Evolutionary conservation across 2,888 invertebrate genomes (phyloP), one percentile per base, ranked within the genome.

Genomic region (Molanna angustata): DNA sequence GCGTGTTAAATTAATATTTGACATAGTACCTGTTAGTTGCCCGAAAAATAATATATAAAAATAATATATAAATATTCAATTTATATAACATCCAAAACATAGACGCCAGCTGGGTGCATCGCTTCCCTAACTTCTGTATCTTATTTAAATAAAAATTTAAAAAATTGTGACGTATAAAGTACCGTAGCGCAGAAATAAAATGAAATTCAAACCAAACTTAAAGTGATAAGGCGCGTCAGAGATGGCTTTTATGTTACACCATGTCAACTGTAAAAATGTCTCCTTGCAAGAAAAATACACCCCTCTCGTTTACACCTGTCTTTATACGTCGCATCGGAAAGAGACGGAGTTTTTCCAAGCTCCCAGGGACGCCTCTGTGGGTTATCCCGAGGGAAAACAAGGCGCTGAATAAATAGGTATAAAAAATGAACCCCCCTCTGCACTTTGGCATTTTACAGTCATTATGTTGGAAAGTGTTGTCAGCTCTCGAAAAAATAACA

Each of bases 201-300:
- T 56, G 56, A 56, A 52, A 56, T 56, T 56, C 56, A 56, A 56
- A 52, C 49, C 56, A 49, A 52, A 52, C 49, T 52, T n/a, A 52
- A 56, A 52, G 56, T 52, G 52, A 52, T 49, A 56, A 52, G 56
- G 39, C 45, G 42, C 20, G 16, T 13, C 37, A 13, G 37, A 52
- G 52, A 35, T 39, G 48, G 39, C 39, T 55, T 55, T 51, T 52
- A 48, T 22, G 47, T 48, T 52, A 48, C 55, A 42, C 35, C 27
- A 20, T 27, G 39, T 37, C 13, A 17, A 18, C 13, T 44, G 13
- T 44, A n/a, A n/a, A n/a, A n/a, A n/a, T n/a, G n/a, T n/a, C n/a
- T n/a, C n/a, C n/a, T n/a, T n/a, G n/a, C n/a, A n/a, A n/a, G n/a
- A n/a, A n/a, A n/a, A n/a, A n/a, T n/a, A n/a, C n/a, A n/a, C n/a